Percentiles rank a stretch among this genome's conserved stretches.
Evolutionary conservation across 2,113 vertebrate species (phyloP).

Genomic region (Gopherus evgoodei): DNA sequence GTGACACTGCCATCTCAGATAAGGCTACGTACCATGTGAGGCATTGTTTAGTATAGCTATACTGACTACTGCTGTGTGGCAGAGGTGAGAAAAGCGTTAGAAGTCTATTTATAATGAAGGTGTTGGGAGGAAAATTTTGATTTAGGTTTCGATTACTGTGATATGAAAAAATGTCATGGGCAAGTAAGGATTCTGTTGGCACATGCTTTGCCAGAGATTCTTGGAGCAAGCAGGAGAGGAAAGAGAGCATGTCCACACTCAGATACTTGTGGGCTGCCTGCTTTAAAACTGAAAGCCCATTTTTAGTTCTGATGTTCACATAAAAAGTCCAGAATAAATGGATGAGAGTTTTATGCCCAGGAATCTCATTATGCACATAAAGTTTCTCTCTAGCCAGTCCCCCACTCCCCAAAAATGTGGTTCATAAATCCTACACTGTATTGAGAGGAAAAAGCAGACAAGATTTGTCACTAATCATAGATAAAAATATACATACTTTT

Average conservation of each 20-base stretch:
- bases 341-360: not conserved
- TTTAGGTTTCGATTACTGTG: not conserved
- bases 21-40: not conserved
- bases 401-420: not conserved
- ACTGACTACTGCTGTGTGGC: not conserved
- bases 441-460: no score
- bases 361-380: fast-evolving
- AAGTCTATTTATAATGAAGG: not conserved
- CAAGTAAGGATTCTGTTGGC: not conserved
- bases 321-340: not conserved
- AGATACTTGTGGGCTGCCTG: not conserved
- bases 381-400: not conserved
- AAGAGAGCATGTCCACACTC: not conserved
- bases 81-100: conserved; percentile 3
- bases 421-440: not conserved
- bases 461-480: not conserved
- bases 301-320: not conserved
- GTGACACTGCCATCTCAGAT: not conserved
- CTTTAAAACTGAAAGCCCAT: not conserved
- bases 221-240: not conserved
- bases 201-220: not conserved
- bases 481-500: not conserved
- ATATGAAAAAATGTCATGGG: conserved; percentile 18
- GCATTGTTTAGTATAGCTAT: not conserved
- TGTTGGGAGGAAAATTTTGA: not conserved